Conservation (phyloP, 2,797 vertebrate species). For the Iguana delicatissima region DNA sequence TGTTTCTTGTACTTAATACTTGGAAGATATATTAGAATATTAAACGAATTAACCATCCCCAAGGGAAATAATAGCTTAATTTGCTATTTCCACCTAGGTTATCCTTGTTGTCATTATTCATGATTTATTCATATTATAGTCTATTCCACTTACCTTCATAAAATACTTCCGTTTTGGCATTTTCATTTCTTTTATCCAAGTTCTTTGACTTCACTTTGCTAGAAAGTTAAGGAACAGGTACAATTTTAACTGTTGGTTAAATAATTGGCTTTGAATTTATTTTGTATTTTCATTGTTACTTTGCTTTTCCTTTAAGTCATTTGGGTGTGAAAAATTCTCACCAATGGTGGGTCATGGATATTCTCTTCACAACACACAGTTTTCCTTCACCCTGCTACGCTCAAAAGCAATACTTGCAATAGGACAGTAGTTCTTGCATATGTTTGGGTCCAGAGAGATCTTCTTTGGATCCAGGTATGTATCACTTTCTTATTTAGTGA, state of each 20-base stretch:
- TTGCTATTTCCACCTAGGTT: conserved; percentile 4
- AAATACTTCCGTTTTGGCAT: background rate
- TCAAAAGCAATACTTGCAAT: too few relatives aligned
- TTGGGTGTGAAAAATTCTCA: background rate
- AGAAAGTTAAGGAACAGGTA: background rate
- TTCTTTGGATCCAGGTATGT: too few relatives aligned
- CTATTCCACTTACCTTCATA: background rate
- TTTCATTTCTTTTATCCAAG: background rate
- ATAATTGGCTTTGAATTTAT: background rate
- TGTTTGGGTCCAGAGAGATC: too few relatives aligned
- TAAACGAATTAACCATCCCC: conserved; percentile 18
- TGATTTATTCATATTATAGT: conserved; percentile 25
- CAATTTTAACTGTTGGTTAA: background rate
- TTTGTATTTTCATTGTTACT: background rate
- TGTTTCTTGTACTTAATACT: conserved; percentile 10
- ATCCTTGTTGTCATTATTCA: background rate
- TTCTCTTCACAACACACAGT: background rate
- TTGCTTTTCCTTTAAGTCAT: background rate
- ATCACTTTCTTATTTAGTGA: too few relatives aligned
- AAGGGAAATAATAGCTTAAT: background rate
- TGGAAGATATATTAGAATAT: conserved; percentile 8
- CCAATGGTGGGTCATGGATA: background rate
- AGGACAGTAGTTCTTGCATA: too few relatives aligned
- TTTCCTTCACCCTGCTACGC: background rate
- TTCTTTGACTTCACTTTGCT: background rate